Evolutionary conservation across 2,888 invertebrate species (phyloP).

Genomic region (Nomada ferruginata): DNA sequence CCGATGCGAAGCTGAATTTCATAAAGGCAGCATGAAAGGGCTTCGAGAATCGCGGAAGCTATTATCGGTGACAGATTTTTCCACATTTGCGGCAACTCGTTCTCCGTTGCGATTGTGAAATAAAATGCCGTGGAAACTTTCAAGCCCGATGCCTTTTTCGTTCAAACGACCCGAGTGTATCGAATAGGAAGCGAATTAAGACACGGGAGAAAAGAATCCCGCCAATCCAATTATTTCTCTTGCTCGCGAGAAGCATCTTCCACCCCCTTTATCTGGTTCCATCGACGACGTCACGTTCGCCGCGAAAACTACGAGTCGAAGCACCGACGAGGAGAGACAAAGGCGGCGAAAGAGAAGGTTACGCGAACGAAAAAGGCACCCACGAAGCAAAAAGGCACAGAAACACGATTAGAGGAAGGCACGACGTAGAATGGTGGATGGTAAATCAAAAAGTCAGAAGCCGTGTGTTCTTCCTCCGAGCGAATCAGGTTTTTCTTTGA

Average conservation of each 20-base stretch:
- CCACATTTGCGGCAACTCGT: not conserved
- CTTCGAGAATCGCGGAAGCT: not conserved
- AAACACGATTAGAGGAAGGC: conserved; percentile 51
- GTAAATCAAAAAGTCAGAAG: conserved; percentile 50
- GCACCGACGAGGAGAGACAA: not conserved
- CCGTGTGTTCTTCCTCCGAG: conserved; percentile 33
- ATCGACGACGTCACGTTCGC: conserved; percentile 28
- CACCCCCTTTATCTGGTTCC: not conserved
- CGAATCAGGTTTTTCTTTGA: conserved; percentile 52
- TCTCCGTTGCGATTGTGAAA: not conserved
- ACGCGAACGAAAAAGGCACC: not conserved
- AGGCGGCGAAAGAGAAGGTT: not conserved
- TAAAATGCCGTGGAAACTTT: not conserved
- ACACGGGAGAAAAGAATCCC: not conserved
- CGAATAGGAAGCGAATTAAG: conserved; percentile 19
- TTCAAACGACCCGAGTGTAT: not conserved
- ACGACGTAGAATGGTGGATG: conserved; percentile 16
- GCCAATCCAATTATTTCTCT: conserved; percentile 32
- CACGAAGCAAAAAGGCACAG: conserved; percentile 37
- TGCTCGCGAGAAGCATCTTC: not conserved
- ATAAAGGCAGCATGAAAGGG: not conserved
- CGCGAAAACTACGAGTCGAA: not conserved
- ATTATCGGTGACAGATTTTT: conserved; percentile 6
- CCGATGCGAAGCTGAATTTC: not conserved
- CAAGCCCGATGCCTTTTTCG: not conserved